phyloP scores from a whole-genome alignment of 2,888 invertebrate genomes.

The Phaonia tiefii region DNA sequence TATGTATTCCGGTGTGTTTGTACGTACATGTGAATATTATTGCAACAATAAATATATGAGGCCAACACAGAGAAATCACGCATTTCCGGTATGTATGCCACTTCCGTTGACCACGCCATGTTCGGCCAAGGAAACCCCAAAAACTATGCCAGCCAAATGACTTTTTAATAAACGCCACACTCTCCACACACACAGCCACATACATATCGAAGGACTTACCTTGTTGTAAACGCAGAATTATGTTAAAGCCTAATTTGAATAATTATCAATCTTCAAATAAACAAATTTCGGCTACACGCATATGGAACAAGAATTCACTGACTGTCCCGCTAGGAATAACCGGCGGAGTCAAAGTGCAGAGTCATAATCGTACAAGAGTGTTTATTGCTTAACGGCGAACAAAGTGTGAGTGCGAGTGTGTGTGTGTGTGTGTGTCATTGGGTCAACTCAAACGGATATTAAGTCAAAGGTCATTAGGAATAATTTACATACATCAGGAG shows the following conservation, averaged over 20 bases:
- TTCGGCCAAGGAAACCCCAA: slow-evolving; percentile 48
- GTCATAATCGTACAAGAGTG: slow-evolving; percentile 52
- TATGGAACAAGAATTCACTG: background rate
- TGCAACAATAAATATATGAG: background rate
- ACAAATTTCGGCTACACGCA: slow-evolving; percentile 24
- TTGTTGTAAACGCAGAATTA: slow-evolving; percentile 5
- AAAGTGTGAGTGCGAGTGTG: slow-evolving; percentile 14
- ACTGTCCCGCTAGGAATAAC: background rate
- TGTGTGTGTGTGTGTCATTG: slow-evolving; percentile 38
- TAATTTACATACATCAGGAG: slow-evolving; percentile 46
- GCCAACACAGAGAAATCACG: slow-evolving; percentile 71
- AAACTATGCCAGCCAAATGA: slow-evolving; percentile 75
- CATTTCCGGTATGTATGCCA: slow-evolving; percentile 76
- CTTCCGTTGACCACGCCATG: slow-evolving; percentile 58
- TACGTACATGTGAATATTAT: background rate
- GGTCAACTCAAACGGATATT: slow-evolving; percentile 53
- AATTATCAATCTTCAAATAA: slow-evolving; percentile 52
- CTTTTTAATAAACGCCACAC: slow-evolving; percentile 78
- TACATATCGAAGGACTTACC: no score
- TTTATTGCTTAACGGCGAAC: slow-evolving; percentile 26
- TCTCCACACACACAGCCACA: slow-evolving; percentile 59
- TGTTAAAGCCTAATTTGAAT: slow-evolving; percentile 66
- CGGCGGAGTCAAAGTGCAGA: slow-evolving; percentile 41
- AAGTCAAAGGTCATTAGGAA: slow-evolving; percentile 64
- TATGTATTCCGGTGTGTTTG: slow-evolving; percentile 8